Evolutionary conservation across 2,113 vertebrate genomes (phyloP), one percentile per base, ranked within the genome.

Genomic region (Bolborhynchus lineola): DNA sequence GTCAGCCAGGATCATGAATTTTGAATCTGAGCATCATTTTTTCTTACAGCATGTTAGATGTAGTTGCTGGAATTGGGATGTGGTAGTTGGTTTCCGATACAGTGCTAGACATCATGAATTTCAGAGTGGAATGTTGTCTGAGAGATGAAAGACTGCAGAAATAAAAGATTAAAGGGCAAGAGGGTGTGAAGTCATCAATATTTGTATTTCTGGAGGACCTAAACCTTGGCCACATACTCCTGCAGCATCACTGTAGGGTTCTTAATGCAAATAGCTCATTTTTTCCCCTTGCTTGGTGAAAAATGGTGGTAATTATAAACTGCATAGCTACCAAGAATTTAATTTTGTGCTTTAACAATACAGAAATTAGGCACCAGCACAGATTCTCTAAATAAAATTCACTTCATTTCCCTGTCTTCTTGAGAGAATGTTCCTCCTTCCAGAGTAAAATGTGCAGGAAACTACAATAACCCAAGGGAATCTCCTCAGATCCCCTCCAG

Each of bases 261-360:
- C 25, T 86, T 68, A 25, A 64, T 6, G 11, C 17, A 81, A 94
- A 71, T 31, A 90, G 78, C 4, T 50, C 71, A 72, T 20, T 26
- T n/a, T 57, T 23, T 14, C 1, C 10, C 23, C 31, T 79, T 29
- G 6, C 82, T 75, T 0, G 0, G 35, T 95, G 90, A 96, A 93
- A 96, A 96, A 95, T 88, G 39, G 60, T 88, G 68, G 68, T 62
- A 94, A 96, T 96, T 95, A 94, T 5, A 95, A 96, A 90, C 86
- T 94, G 85, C 93, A 64, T 24, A 86, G 82, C 62, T 42, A 68
- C 76, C 53, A 92, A 59, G 72, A 95, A 95, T 88, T 94, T 96
- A 86, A 96, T 95, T 96, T 71, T 91, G 37, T 93, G 44, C 69
- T 88, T 86, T 94, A 86, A 90, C 90, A 96, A 90, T 70, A 94